phyloP scores from a whole-genome alignment of 2,888 invertebrate genomes.

The Troilus luridus region DNA sequence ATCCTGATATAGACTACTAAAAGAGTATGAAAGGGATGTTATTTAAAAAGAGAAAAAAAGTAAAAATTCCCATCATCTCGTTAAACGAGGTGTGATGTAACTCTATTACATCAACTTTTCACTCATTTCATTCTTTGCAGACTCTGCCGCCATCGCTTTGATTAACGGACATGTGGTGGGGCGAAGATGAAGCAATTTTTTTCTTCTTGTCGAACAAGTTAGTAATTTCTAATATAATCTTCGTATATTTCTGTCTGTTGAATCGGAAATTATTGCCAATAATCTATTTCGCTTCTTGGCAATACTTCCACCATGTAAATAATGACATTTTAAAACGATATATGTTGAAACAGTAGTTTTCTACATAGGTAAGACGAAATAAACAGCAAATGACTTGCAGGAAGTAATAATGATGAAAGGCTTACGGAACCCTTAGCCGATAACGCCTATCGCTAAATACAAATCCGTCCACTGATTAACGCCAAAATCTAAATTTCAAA shows the following conservation, averaged over 20 bases:
- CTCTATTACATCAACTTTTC: slow-evolving; percentile 27
- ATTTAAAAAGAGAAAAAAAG: not conserved
- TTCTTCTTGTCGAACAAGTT: not conserved
- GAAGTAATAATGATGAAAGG: too few relatives aligned
- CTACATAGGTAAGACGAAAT: not conserved
- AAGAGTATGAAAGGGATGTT: slow-evolving; percentile 8
- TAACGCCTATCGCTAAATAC: too few relatives aligned
- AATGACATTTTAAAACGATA: not conserved
- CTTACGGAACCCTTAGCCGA: too few relatives aligned
- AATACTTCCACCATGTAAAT: not conserved
- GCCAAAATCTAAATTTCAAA: too few relatives aligned
- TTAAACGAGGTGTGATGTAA: slow-evolving; percentile 51
- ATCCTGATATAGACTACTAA: not conserved
- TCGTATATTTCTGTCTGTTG: not conserved
- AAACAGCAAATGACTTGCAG: not conserved
- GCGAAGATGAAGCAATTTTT: slow-evolving; percentile 4
- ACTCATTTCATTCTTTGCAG: slow-evolving; percentile 35
- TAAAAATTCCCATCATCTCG: slow-evolving; percentile 46
- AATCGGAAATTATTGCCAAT: not conserved
- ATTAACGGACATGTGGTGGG: slow-evolving; percentile 19
- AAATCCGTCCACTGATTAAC: too few relatives aligned
- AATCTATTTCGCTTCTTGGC: not conserved
- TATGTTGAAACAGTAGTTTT: not conserved
- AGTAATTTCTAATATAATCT: not conserved
- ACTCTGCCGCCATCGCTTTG: slow-evolving; percentile 16